Conservation (phyloP, 2,797 vertebrate genomes). For the Microchirus variegatus region DNA sequence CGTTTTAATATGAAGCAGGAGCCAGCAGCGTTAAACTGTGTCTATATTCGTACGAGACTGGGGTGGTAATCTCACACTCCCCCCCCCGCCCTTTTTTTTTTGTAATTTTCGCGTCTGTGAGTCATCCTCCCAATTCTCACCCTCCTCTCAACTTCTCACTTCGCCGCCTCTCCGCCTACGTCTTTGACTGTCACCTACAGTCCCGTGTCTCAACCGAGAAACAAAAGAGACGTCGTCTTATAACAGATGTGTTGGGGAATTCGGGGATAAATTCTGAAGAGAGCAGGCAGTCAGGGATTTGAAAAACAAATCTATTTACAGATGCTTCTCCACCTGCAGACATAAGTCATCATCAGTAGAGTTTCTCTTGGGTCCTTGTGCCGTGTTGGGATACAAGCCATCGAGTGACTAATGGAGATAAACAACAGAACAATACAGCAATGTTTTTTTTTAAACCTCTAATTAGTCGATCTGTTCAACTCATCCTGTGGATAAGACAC, state of each 20-base stretch:
- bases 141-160: slow-evolving; percentile 39
- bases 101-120: slow-evolving; percentile 15
- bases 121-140: slow-evolving; percentile 39
- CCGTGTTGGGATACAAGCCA: background rate
- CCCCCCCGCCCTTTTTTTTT: background rate
- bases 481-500: slow-evolving; percentile 19
- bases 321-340: background rate
- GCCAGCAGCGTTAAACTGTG: too few species aligned
- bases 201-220: slow-evolving; percentile 2
- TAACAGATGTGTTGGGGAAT: too few species aligned
- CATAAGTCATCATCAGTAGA: slow-evolving; percentile 19
- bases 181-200: background rate
- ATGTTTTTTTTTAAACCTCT: slow-evolving; percentile 21
- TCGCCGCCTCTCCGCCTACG: slow-evolving; percentile 10
- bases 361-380: background rate
- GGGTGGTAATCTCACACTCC: too few species aligned
- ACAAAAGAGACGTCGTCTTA: background rate
- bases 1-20: too few species aligned
- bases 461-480: slow-evolving; percentile 41
- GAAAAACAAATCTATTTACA: slow-evolving; percentile 24
- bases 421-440: slow-evolving; percentile 3
- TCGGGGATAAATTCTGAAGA: too few species aligned
- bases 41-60: too few species aligned
- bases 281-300: too few species aligned
- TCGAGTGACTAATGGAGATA: slow-evolving; percentile 3